phyloP scores from a whole-genome alignment of 2,113 vertebrate genomes.

The Rhinolophus sinicus region DNA sequence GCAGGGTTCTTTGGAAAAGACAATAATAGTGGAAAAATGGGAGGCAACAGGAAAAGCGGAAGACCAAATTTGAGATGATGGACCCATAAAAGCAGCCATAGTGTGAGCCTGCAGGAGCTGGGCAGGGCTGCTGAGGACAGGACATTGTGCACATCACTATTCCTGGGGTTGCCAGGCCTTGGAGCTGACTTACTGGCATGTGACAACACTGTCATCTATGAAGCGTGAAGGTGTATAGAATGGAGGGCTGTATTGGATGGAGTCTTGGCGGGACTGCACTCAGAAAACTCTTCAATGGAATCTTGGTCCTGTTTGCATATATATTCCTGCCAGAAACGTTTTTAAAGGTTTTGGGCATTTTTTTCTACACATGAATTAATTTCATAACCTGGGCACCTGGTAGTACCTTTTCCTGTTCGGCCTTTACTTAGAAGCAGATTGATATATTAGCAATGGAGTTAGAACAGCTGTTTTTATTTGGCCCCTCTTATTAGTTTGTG shows the following conservation, averaged over 20 bases:
- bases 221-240: not conserved
- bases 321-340: not conserved
- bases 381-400: not conserved
- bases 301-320: not conserved
- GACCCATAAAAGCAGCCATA: not conserved
- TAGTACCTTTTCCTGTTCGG: not conserved
- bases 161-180: not conserved
- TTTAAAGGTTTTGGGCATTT: not conserved
- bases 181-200: not conserved
- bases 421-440: slow-evolving; percentile 24
- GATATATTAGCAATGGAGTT: not conserved
- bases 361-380: not conserved
- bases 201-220: not conserved
- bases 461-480: not conserved
- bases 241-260: not conserved
- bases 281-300: not conserved
- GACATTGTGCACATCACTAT: not conserved
- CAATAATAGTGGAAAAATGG: not conserved
- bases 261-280: not conserved
- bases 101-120: not conserved
- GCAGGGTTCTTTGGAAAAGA: not conserved
- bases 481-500: not conserved
- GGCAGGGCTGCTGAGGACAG: not conserved
- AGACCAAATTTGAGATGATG: not conserved
- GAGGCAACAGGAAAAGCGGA: not conserved